These are phyloP conservation scores for Eupeodes latifasciatus DNA, from an alignment of 2,888 invertebrate genomes.

Conservation along the genomic window DNA sequence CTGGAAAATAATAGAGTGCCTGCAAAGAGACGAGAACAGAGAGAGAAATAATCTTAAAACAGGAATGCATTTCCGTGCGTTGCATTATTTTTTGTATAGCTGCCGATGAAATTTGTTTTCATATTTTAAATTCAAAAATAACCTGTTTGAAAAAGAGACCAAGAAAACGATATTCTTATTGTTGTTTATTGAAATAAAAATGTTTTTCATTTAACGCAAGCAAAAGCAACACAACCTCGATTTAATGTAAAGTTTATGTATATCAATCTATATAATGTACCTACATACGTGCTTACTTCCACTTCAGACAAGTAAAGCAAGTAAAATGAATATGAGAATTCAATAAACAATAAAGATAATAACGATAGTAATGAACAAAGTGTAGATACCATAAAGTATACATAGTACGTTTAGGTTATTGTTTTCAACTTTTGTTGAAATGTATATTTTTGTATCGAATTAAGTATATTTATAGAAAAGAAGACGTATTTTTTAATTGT, in stretches of 20 bases:
- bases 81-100: slow-evolving; percentile 26
- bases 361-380: slow-evolving; percentile 10
- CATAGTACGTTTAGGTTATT: neutral
- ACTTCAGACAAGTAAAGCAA: slow-evolving; percentile 2
- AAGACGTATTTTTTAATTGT: neutral
- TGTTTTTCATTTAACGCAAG: slow-evolving; percentile 6
- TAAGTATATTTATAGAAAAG: slow-evolving; percentile 16
- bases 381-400: neutral
- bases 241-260: slow-evolving; percentile 18
- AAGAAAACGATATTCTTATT: slow-evolving; percentile 28
- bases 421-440: slow-evolving; percentile 9
- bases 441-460: neutral
- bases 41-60: slow-evolving; percentile 31
- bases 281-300: neutral
- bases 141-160: slow-evolving; percentile 22
- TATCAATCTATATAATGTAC: neutral
- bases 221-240: slow-evolving; percentile 15
- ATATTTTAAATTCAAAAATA: slow-evolving; percentile 41
- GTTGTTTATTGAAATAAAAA: slow-evolving; percentile 24
- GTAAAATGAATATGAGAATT: slow-evolving; percentile 6
- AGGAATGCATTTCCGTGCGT: slow-evolving; percentile 63
- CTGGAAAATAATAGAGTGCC: neutral
- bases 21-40: neutral
- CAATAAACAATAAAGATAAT: slow-evolving; percentile 29
- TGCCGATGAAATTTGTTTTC: slow-evolving; percentile 33